A percentile compares a stretch with the other conserved stretches of the same genome.
These are phyloP conservation scores for Alviniconcha strummeri DNA, from an alignment of 2,888 invertebrate genomes.

Conservation along the genomic window DNA sequence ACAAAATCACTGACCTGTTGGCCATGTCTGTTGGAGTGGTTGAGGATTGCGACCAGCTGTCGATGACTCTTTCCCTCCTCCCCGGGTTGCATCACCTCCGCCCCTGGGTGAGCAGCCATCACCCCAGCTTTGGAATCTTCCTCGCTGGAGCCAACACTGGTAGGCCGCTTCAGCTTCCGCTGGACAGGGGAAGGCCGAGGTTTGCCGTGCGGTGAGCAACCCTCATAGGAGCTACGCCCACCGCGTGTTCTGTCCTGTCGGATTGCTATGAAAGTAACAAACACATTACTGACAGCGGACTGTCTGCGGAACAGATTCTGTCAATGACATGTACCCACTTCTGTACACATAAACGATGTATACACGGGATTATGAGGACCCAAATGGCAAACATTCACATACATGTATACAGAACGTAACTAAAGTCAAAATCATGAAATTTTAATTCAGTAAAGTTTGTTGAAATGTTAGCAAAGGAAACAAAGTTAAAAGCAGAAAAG, in stretches of 20 bases:
- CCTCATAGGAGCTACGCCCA: slow-evolving; percentile 90
- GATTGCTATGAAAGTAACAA: slow-evolving; percentile 79
- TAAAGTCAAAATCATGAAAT: too few relatives aligned
- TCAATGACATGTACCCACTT: too few relatives aligned
- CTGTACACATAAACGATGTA: too few relatives aligned
- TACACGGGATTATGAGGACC: too few relatives aligned
- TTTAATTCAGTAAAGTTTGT: too few relatives aligned
- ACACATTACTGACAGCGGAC: too few relatives aligned
- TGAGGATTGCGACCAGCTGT: slow-evolving; percentile 59
- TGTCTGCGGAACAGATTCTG: too few relatives aligned
- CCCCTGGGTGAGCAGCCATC: neutral
- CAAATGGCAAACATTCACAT: too few relatives aligned
- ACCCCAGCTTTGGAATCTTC: slow-evolving; percentile 2
- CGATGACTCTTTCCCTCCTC: slow-evolving; percentile 39
- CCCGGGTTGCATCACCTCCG: neutral
- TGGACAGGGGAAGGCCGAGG: slow-evolving; percentile 44
- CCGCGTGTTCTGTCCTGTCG: slow-evolving; percentile 95
- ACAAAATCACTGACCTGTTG: slow-evolving; percentile 33
- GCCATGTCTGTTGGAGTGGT: slow-evolving; percentile 42
- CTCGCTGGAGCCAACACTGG: neutral
- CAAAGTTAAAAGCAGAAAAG: too few relatives aligned
- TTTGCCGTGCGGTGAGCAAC: slow-evolving; percentile 59
- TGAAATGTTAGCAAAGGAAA: too few relatives aligned
- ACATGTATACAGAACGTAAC: too few relatives aligned
- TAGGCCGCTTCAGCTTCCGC: slow-evolving; percentile 41